Evolutionary conservation across 1,140 invertebrate species (phyloP).

Genomic region (Augochlora pura): DNA sequence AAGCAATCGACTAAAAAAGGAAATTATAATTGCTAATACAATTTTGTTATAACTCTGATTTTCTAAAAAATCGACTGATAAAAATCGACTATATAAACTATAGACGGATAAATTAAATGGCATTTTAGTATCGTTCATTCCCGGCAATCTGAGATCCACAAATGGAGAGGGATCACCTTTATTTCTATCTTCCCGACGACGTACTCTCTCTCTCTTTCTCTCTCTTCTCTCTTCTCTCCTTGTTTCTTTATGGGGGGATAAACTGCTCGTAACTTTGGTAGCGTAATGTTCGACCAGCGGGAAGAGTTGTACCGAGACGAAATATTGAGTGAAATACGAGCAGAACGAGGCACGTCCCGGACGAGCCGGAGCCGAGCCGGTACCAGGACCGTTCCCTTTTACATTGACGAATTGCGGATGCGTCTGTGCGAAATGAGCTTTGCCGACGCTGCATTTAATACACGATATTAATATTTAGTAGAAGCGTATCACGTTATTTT

Average conservation of each 20-base stretch:
- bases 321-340: constrained; percentile 29
- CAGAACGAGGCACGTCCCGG: too few species aligned
- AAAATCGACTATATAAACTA: too few species aligned
- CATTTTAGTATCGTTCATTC: background rate
- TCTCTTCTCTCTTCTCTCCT: too few species aligned
- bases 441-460: too few species aligned
- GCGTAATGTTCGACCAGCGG: constrained; percentile 51
- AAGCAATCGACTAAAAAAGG: too few species aligned
- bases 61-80: too few species aligned
- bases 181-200: constrained; percentile 23
- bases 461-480: too few species aligned
- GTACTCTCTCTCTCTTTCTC: background rate
- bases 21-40: too few species aligned
- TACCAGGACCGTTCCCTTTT: background rate
- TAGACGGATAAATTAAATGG: too few species aligned
- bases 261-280: constrained; percentile 58
- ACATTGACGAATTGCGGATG: background rate
- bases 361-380: background rate
- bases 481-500: too few species aligned
- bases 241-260: constrained; percentile 50
- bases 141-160: background rate
- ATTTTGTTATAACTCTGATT: too few species aligned
- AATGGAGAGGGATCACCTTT: constrained; percentile 9
- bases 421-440: too few species aligned
- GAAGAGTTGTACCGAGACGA: constrained; percentile 30